These are phyloP conservation scores for Muntiacus muntjak DNA, from an alignment of 2,113 vertebrate genomes.

Conservation along the genomic window DNA sequence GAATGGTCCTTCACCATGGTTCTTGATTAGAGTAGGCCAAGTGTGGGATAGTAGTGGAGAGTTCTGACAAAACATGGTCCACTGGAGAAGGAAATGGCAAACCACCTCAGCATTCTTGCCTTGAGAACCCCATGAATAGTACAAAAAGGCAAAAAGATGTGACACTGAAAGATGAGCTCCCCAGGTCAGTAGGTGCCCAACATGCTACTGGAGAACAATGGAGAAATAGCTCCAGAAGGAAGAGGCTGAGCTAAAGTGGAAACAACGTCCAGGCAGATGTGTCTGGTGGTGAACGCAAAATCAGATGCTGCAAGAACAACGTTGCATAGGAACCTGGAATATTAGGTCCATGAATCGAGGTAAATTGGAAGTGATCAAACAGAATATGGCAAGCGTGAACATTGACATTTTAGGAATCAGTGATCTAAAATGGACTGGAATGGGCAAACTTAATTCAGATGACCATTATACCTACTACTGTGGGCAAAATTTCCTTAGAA, in stretches of 20 bases:
- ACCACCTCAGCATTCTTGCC: not conserved
- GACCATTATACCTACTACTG: not conserved
- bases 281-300: not conserved
- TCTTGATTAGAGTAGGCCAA: not conserved
- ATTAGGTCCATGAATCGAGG: not conserved
- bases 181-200: not conserved
- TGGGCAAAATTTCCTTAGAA: not conserved
- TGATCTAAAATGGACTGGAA: not conserved
- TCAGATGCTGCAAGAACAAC: not conserved
- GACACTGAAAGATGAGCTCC: not conserved
- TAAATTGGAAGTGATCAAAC: not conserved
- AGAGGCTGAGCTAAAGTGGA: not conserved
- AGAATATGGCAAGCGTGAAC: not conserved
- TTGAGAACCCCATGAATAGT: not conserved
- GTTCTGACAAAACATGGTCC: not conserved
- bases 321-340: not conserved
- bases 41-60: not conserved
- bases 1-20: not conserved
- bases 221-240: not conserved
- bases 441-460: not conserved
- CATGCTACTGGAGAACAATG: not conserved
- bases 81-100: not conserved
- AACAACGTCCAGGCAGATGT: not conserved
- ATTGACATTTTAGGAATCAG: not conserved
- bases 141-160: not conserved